Evolutionary conservation across 2,113 vertebrate species (phyloP).

Genomic region (Thomomys bottae): DNA sequence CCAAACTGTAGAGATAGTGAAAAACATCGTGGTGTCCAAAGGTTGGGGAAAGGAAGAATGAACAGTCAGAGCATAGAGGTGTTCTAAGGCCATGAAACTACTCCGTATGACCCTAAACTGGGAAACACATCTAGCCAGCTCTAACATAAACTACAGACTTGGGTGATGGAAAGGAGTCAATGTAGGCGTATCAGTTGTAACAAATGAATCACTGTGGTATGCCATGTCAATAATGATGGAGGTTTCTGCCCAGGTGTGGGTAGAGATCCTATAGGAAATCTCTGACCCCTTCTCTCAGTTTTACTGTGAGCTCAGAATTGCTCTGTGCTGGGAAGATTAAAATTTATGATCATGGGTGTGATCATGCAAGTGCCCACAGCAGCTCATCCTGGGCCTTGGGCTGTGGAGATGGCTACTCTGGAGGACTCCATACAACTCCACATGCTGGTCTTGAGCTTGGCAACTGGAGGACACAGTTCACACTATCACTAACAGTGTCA

Average conservation of each 20-base stretch:
- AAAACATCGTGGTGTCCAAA: background rate
- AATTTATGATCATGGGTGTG: background rate
- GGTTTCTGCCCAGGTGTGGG: no score
- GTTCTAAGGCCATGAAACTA: background rate
- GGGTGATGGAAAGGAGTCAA: background rate
- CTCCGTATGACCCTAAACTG: background rate
- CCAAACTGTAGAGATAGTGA: background rate
- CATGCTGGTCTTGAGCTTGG: background rate
- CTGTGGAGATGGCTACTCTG: background rate
- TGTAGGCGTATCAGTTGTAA: background rate
- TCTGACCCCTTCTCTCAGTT: background rate
- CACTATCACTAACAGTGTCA: fast-evolving
- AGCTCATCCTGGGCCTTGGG: background rate
- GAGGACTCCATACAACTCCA: background rate
- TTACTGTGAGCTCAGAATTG: background rate
- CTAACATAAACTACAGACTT: background rate
- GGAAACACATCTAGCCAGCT: background rate
- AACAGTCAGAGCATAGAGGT: no score
- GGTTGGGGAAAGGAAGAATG: fast-evolving
- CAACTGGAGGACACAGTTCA: fast-evolving
- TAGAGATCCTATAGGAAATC: background rate
- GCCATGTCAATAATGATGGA: background rate
- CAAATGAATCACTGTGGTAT: background rate
- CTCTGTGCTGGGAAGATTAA: background rate
- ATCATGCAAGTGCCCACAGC: background rate